These are phyloP conservation scores for Drosophila rubida DNA, from an alignment of 2,888 invertebrate species.

Conservation along the genomic window DNA sequence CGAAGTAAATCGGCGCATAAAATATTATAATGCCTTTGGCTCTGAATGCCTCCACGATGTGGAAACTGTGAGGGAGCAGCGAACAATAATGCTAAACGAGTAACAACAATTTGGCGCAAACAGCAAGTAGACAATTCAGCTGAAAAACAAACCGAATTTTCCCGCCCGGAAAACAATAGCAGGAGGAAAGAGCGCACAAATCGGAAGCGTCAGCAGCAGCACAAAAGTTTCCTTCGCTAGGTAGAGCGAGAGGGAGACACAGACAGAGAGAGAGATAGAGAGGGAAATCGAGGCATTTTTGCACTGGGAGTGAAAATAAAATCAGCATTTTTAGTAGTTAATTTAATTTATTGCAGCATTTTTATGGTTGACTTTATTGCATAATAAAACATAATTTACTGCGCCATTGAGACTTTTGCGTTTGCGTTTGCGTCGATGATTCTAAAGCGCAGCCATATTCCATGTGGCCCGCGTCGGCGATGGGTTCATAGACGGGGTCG, in stretches of 20 bases:
- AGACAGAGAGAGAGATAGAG: conserved; percentile 5
- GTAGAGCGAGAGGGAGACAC: background rate
- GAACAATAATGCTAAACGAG: conserved; percentile 38
- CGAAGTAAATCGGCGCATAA: too few relatives aligned
- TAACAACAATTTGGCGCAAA: conserved; percentile 34
- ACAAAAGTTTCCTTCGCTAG: conserved; percentile 16
- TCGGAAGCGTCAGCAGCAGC: conserved; percentile 23
- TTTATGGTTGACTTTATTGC: conserved; percentile 86
- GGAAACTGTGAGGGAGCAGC: conserved; percentile 26
- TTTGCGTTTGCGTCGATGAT: conserved; percentile 70
- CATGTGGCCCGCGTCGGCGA: conserved; percentile 23
- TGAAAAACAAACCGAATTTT: background rate
- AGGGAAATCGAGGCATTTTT: conserved; percentile 44
- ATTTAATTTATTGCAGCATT: conserved; percentile 85
- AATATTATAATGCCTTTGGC: too few relatives aligned
- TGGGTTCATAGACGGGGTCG: conserved; percentile 1
- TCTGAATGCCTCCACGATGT: conserved; percentile 11
- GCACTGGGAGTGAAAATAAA: conserved; percentile 78
- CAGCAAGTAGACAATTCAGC: conserved; percentile 36
- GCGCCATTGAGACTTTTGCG: conserved; percentile 83
- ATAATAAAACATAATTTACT: conserved; percentile 86
- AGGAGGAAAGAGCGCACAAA: conserved; percentile 6
- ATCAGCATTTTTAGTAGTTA: conserved; percentile 85
- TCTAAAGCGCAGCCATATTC: conserved; percentile 73
- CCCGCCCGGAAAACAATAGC: background rate